Base-by-base conservation (phyloP, 1,140 invertebrate species). In the Xylocopa sonorina region DNA sequence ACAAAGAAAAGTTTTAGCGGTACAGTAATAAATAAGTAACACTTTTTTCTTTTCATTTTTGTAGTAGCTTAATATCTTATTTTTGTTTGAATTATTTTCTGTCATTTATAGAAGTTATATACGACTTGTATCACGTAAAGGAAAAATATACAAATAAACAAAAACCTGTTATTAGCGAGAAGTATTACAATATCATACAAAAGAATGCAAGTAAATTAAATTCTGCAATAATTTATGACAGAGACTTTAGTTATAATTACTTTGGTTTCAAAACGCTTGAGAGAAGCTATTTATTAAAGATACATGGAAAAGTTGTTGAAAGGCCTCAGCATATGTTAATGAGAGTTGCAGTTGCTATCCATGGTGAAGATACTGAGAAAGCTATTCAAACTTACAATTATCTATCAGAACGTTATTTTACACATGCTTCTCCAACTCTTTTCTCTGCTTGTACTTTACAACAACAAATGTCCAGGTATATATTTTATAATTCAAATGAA, bases 251-350 rank as follows among this genome's bases (percentile, higher is more conserved):
- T 73, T 99, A 99, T 91, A 99, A 99, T 90, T 99, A 99, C 91
- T 99, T 99, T 95, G 99, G 99, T 50, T 99, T 99, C 88, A 99
- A 99, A 94, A 99, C 99, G 6, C 93, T 99, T 62, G 99, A 99
- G 90, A 94, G 97, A 78, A 99, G 98, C 2, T 99, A 99, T 91
- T 93, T 99, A 64, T 91, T 99, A 29, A 99, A 98, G 92, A 98
- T 99, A 68, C 95, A 98, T 92, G 96, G 96, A 0, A 99, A 99
- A 95, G 96, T 99, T 62, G 98, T 95, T 7, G 99, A 99, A 91
- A 94, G 99, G 55, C 99, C 99, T 0, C 99, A 99, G 89, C 98
- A 99, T 80, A 98, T 99, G 98, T 92, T 99, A 60, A 99, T 99
- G 99, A 94, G 99, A 89, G 99, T 99, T 18, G 93, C 99, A 32